phyloP scores from a whole-genome alignment of 1,140 invertebrate genomes.

The Temnothorax curvispinosus region DNA sequence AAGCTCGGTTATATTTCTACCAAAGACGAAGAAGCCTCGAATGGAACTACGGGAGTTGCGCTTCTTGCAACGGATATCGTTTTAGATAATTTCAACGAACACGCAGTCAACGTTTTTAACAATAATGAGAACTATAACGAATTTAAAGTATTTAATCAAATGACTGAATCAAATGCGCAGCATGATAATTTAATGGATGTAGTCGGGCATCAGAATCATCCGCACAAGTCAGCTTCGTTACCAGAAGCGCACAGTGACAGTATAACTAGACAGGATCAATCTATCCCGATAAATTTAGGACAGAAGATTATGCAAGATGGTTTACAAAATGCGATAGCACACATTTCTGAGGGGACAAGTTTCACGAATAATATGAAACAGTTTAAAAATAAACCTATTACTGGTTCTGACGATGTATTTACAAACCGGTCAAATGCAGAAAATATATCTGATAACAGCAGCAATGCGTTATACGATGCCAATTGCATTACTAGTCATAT shows the following conservation, averaged over 20 bases:
- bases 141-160: conserved; percentile 75
- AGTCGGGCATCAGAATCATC: conserved; percentile 16
- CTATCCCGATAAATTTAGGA: conserved; percentile 76
- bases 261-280: conserved; percentile 33
- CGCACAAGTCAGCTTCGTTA: conserved; percentile 53
- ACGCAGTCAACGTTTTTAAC: conserved; percentile 68
- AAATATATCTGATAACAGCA: conserved; percentile 7
- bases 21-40: conserved; percentile 63
- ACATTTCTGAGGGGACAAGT: conserved; percentile 73
- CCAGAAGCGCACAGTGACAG: conserved; percentile 26
- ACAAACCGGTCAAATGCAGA: conserved; percentile 31
- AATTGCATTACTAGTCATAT: conserved; percentile 75
- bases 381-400: conserved; percentile 44
- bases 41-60: conserved; percentile 48
- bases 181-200: conserved; percentile 45
- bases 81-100: conserved; percentile 66
- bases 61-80: conserved; percentile 66
- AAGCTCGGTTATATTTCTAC: conserved; percentile 64
- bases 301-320: conserved; percentile 81
- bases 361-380: conserved; percentile 63
- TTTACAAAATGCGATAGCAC: conserved; percentile 78
- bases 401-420: conserved; percentile 18
- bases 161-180: conserved; percentile 53
- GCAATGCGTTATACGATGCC: conserved; percentile 64
- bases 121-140: conserved; percentile 70